phyloP scores from a whole-genome alignment of 2,113 vertebrate genomes.

The Bettongia penicillata region DNA sequence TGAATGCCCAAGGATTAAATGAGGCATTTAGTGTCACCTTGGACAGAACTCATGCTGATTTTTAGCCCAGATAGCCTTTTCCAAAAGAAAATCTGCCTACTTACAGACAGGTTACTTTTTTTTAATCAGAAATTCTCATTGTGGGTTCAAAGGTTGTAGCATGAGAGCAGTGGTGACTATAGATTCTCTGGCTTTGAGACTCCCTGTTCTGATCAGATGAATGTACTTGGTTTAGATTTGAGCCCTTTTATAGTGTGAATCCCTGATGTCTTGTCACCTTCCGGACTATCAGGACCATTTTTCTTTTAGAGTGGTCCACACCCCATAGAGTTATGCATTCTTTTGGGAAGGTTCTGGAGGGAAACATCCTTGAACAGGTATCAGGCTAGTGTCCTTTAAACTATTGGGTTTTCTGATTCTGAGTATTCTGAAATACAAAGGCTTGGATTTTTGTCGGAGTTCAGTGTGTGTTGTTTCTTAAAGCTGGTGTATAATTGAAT shows the following conservation, averaged over 20 bases:
- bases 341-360: background rate
- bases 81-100: background rate
- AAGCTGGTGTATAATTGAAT: constrained; percentile 40
- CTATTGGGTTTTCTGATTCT: constrained; percentile 32
- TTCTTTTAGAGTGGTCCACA: constrained; percentile 24
- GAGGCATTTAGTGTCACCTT: background rate
- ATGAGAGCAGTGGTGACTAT: background rate
- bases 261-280: constrained; percentile 4
- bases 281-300: constrained; percentile 7
- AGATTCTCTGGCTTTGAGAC: background rate
- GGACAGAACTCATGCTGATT: background rate
- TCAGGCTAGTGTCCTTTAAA: background rate
- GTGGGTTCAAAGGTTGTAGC: background rate
- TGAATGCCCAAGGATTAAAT: background rate
- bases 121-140: constrained; percentile 20
- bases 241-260: background rate
- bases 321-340: constrained; percentile 25
- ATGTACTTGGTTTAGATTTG: constrained; percentile 13
- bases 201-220: constrained; percentile 1
- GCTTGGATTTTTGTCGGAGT: constrained; percentile 22
- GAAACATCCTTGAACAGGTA: background rate
- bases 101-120: constrained; percentile 25
- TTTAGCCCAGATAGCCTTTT: constrained; percentile 12
- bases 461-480: constrained; percentile 30
- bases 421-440: constrained; percentile 16